phyloP scores from a whole-genome alignment of 2,797 vertebrate genomes.

The Muraenolepis orangiensis region DNA sequence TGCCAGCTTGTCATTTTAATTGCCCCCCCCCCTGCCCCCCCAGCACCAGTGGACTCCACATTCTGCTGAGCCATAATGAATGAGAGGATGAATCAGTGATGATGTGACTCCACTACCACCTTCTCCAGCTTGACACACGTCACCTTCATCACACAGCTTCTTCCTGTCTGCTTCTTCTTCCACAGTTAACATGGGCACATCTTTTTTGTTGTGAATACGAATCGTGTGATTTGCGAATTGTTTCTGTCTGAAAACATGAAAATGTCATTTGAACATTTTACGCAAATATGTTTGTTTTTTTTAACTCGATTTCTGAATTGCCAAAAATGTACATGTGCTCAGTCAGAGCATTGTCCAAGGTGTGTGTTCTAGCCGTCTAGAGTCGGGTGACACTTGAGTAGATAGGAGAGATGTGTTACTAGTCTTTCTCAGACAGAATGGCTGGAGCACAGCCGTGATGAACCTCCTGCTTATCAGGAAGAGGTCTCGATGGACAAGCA shows the following conservation, averaged over 20 bases:
- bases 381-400: background rate
- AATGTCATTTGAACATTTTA: too few relatives aligned
- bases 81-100: background rate
- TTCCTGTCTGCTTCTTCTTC: background rate
- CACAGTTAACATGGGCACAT: background rate
- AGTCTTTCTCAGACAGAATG: background rate
- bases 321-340: too few relatives aligned
- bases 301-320: too few relatives aligned
- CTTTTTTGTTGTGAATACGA: background rate
- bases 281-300: too few relatives aligned
- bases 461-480: background rate
- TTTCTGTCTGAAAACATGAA: too few relatives aligned
- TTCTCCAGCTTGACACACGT: background rate
- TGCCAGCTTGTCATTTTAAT: conserved; percentile 97
- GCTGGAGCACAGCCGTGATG: background rate
- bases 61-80: conserved; percentile 1
- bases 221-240: background rate
- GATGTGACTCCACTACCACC: background rate
- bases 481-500: too few relatives aligned
- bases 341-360: background rate
- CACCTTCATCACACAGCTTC: background rate
- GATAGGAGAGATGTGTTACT: background rate
- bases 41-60: conserved; percentile 3
- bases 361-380: background rate
- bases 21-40: conserved; percentile 76